Conservation (phyloP, 2,113 vertebrate genomes). For the Asarcornis scutulata region DNA sequence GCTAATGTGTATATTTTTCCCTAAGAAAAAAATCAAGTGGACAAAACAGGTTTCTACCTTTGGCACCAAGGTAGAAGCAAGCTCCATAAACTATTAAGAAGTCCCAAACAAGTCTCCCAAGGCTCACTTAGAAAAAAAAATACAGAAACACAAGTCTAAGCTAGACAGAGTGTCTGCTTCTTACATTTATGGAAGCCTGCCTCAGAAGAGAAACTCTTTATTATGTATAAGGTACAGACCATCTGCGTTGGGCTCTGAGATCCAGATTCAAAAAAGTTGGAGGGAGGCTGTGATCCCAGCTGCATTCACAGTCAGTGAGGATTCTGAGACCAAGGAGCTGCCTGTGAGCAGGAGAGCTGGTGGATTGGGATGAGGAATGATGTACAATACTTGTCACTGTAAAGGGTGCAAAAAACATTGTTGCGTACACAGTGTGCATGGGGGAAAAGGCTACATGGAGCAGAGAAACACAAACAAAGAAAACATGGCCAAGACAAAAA, state of each 20-base stretch:
- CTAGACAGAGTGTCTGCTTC: conserved; percentile 33
- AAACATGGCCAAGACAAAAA: background rate
- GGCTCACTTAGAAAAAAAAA: conserved; percentile 15
- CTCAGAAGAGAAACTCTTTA: background rate
- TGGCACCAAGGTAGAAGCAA: background rate
- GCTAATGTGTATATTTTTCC: background rate
- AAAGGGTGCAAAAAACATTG: background rate
- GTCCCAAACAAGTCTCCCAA: conserved; percentile 18
- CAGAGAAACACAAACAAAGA: background rate
- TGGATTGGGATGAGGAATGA: background rate
- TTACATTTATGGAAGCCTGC: conserved; percentile 4
- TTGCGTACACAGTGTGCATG: background rate
- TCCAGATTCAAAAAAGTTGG: background rate
- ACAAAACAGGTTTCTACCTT: background rate
- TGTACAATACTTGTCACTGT: background rate
- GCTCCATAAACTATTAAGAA: background rate
- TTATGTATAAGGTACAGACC: conserved; percentile 55
- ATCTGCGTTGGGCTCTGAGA: conserved; percentile 13
- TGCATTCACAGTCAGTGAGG: background rate
- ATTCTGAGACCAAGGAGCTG: background rate
- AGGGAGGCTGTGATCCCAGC: background rate
- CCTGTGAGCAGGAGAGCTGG: background rate
- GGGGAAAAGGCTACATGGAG: background rate
- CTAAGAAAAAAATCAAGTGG: background rate
- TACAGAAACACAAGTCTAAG: conserved; percentile 29